Percentiles rank a stretch among this genome's conserved stretches.
These are phyloP conservation scores for Drosophila quasianomalipes DNA, from an alignment of 2,888 invertebrate genomes.

Conservation along the genomic window DNA sequence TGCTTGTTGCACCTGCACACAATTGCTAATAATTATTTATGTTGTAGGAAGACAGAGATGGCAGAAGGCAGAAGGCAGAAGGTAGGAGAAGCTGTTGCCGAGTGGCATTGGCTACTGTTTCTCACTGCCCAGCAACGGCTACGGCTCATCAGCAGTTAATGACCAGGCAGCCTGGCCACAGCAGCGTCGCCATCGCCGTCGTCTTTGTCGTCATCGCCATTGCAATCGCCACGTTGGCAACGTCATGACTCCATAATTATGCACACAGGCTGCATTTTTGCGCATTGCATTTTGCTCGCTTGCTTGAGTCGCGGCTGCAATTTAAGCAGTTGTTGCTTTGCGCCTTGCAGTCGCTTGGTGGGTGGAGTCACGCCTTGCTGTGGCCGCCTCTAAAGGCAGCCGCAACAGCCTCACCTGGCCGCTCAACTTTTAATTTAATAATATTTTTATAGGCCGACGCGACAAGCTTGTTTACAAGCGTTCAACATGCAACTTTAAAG, in stretches of 20 bases:
- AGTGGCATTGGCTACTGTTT: slow-evolving; percentile 78
- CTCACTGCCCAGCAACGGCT: slow-evolving; percentile 39
- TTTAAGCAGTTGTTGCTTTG: slow-evolving; percentile 25
- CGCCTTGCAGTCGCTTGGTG: slow-evolving; percentile 42
- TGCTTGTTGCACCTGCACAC: slow-evolving; percentile 79
- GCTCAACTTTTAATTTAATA: slow-evolving; percentile 78
- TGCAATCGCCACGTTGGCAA: slow-evolving; percentile 65
- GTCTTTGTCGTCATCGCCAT: slow-evolving; percentile 59
- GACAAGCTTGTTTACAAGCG: slow-evolving; percentile 81
- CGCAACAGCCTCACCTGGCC: slow-evolving; percentile 48
- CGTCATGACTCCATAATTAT: slow-evolving; percentile 78
- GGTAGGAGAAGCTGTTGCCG: slow-evolving; percentile 42
- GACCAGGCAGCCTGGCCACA: slow-evolving; percentile 65
- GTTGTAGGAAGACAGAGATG: slow-evolving; percentile 50
- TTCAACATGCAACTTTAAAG: slow-evolving; percentile 81
- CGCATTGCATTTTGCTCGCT: slow-evolving; percentile 58
- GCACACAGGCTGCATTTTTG: slow-evolving; percentile 70
- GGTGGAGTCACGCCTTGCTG: slow-evolving; percentile 74
- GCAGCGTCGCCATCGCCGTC: slow-evolving; percentile 21
- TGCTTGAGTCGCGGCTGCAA: slow-evolving; percentile 25
- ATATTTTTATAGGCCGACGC: slow-evolving; percentile 79
- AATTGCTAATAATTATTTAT: slow-evolving; percentile 83
- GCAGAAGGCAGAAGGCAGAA: slow-evolving; percentile 23
- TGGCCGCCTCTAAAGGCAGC: slow-evolving; percentile 39
- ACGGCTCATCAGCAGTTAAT: slow-evolving; percentile 81